These are phyloP conservation scores for Monochamus saltuarius DNA, from an alignment of 1,140 invertebrate genomes.

Conservation along the genomic window DNA sequence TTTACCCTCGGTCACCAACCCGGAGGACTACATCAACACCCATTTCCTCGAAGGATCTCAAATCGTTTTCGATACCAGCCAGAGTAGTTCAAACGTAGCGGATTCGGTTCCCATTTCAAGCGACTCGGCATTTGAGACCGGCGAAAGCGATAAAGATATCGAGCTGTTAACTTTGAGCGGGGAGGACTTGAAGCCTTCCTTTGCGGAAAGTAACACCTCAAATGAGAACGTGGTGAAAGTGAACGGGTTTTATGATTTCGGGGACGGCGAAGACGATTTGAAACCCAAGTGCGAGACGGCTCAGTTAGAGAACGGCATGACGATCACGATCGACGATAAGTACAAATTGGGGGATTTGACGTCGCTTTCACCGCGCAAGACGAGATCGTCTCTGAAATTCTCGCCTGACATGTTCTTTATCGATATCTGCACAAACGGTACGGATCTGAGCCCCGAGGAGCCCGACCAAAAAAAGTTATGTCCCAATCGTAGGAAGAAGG, in stretches of 20 bases:
- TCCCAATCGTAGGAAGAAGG: neutral
- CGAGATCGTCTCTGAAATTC: neutral
- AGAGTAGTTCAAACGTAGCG: neutral
- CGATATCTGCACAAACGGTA: neutral
- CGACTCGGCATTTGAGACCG: neutral
- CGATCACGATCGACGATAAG: constrained; percentile 5
- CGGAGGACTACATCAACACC: neutral
- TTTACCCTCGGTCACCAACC: neutral
- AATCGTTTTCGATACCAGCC: neutral
- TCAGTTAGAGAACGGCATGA: neutral
- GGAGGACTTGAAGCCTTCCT: neutral
- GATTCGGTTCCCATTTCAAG: neutral
- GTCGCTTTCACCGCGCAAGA: neutral
- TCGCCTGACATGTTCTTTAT: constrained; percentile 12
- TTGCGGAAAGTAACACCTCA: neutral
- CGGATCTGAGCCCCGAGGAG: neutral
- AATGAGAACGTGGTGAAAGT: neutral
- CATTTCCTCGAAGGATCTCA: neutral
- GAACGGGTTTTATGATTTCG: neutral
- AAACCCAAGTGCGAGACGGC: constrained; percentile 3
- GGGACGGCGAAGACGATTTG: neutral
- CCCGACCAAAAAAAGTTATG: neutral
- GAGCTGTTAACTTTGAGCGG: neutral
- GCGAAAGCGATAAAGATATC: neutral
- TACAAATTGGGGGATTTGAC: neutral